phyloP scores from a whole-genome alignment of 2,113 vertebrate genomes.

The Bothrops jararaca region DNA sequence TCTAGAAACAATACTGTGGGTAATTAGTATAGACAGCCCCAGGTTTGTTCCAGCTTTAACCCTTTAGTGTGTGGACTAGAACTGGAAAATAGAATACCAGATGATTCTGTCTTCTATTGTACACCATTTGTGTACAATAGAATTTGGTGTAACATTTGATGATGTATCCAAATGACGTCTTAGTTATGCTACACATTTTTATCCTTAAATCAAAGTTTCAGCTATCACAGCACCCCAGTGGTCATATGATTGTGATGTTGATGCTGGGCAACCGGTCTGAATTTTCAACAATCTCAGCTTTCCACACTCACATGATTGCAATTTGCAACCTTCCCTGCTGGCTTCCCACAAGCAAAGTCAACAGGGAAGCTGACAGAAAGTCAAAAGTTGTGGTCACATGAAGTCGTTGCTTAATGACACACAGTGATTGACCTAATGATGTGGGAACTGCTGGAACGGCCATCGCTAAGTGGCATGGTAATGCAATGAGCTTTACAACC shows the following conservation, averaged over 20 bases:
- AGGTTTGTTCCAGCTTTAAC: not conserved
- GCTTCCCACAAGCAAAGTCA: not conserved
- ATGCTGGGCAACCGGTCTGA: not conserved
- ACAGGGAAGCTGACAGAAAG: not conserved
- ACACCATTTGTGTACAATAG: no score
- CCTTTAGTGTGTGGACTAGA: not conserved
- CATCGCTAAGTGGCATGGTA: not conserved
- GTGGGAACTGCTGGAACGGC: not conserved
- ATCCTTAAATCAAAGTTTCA: not conserved
- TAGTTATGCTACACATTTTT: not conserved
- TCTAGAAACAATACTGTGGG: not conserved
- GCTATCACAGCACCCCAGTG: not conserved
- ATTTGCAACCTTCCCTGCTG: not conserved
- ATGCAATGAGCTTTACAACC: not conserved
- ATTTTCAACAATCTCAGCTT: not conserved
- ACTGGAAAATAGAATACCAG: not conserved
- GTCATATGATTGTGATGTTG: not conserved
- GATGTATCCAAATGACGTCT: not conserved
- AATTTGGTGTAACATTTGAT: not conserved
- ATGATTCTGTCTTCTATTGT: not conserved
- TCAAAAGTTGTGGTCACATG: not conserved
- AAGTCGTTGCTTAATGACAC: not conserved
- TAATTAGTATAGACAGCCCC: not conserved
- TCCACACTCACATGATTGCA: not conserved
- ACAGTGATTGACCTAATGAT: not conserved